phyloP scores from a whole-genome alignment of 2,113 vertebrate genomes.

The Zosterops japonicus region DNA sequence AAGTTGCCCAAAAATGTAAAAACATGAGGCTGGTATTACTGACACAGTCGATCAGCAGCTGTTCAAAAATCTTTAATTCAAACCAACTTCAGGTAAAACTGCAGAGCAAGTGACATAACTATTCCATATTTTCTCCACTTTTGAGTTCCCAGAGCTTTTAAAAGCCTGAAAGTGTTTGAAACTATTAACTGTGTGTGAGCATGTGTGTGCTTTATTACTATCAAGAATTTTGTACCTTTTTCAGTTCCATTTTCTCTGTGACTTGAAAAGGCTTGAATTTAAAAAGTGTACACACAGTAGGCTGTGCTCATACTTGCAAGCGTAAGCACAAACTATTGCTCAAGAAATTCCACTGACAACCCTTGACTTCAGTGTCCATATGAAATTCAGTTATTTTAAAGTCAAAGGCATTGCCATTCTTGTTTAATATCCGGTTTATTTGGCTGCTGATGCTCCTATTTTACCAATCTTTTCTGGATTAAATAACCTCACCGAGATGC shows the following conservation, averaged over 20 bases:
- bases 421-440: slow-evolving; percentile 22
- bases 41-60: not conserved
- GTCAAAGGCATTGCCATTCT: not conserved
- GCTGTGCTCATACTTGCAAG: not conserved
- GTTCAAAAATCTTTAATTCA: not conserved
- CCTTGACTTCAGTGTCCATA: not conserved
- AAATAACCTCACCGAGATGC: not conserved
- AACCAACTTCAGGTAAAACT: not conserved
- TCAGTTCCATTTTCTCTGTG: not conserved
- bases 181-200: not conserved
- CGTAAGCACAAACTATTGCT: not conserved
- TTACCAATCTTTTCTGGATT: not conserved
- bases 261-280: not conserved
- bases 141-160: not conserved
- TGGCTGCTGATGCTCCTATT: not conserved
- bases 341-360: not conserved
- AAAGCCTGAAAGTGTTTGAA: not conserved
- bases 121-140: not conserved
- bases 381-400: slow-evolving; percentile 1
- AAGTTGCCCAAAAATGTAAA: not conserved
- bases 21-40: not conserved
- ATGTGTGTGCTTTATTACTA: not conserved
- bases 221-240: not conserved
- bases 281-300: not conserved
- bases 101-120: not conserved